These are phyloP conservation scores for Polypterus senegalus DNA, from an alignment of 2,113 vertebrate genomes.

Conservation along the genomic window DNA sequence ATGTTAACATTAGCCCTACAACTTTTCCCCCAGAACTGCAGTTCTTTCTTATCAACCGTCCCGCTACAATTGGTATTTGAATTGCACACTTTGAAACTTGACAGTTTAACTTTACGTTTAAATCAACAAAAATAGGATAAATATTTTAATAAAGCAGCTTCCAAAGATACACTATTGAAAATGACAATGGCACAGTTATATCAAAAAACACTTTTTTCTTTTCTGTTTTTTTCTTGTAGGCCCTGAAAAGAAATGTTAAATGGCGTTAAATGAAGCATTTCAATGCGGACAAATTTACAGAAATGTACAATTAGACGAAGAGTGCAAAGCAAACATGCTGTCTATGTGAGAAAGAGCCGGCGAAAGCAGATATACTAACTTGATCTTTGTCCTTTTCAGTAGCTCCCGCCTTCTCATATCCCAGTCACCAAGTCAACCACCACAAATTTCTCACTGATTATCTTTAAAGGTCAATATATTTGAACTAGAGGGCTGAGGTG, in stretches of 20 bases:
- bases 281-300: slow-evolving; percentile 36
- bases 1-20: no score
- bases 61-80: no score
- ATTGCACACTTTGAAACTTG: no score
- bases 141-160: no score
- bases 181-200: no score
- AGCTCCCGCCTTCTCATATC: slow-evolving; percentile 42
- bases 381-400: slow-evolving; percentile 56
- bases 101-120: no score
- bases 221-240: slow-evolving; percentile 15
- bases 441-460: slow-evolving; percentile 47
- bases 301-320: slow-evolving; percentile 34
- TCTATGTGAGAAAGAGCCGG: slow-evolving; percentile 11
- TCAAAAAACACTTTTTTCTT: no score
- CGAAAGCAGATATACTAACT: slow-evolving; percentile 22
- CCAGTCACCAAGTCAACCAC: slow-evolving; percentile 69
- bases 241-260: slow-evolving; percentile 35
- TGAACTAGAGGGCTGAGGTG: slow-evolving; percentile 29
- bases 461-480: slow-evolving; percentile 63
- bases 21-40: no score
- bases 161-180: no score
- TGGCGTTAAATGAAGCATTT: slow-evolving; percentile 65
- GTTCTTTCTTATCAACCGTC: no score
- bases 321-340: slow-evolving; percentile 28
- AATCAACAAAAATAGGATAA: no score